These are phyloP conservation scores for Crax fasciolata DNA, from an alignment of 2,797 vertebrate genomes.

Conservation along the genomic window DNA sequence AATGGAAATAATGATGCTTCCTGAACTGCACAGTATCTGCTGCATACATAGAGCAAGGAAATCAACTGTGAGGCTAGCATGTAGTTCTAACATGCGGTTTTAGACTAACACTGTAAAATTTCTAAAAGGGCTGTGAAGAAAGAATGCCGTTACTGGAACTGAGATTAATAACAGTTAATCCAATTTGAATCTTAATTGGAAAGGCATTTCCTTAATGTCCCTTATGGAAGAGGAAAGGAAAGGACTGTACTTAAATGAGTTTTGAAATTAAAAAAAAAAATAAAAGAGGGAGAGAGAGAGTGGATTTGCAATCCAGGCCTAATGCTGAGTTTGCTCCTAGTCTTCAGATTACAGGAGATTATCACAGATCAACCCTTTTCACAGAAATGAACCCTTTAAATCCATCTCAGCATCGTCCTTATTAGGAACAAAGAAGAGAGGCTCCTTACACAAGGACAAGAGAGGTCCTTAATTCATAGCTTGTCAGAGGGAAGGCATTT, in stretches of 20 bases:
- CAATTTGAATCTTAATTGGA: constrained; percentile 12
- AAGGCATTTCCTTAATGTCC: neutral
- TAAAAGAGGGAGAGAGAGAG: neutral
- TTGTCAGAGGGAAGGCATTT: constrained; percentile 61
- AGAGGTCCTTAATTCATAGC: constrained; percentile 54
- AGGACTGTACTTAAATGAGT: neutral
- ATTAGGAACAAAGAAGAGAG: constrained; percentile 42
- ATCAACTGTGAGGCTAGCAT: neutral
- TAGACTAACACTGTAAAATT: neutral
- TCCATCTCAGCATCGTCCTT: constrained; percentile 9
- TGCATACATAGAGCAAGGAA: neutral
- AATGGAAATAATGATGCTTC: neutral
- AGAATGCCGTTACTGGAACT: neutral
- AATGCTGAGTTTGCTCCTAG: constrained; percentile 38
- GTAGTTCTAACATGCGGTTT: neutral
- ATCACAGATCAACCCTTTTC: constrained; percentile 26
- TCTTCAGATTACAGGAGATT: constrained; percentile 27
- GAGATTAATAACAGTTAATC: constrained; percentile 37
- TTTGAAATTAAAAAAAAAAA: constrained; percentile 8
- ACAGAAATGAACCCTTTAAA: constrained; percentile 33
- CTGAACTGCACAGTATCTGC: neutral
- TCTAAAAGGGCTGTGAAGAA: neutral
- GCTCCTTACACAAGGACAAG: constrained; percentile 20
- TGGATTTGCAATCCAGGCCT: neutral
- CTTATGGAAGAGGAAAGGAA: neutral